phyloP scores from a whole-genome alignment of 2,797 vertebrate species.

The Syndactyla subalaris region DNA sequence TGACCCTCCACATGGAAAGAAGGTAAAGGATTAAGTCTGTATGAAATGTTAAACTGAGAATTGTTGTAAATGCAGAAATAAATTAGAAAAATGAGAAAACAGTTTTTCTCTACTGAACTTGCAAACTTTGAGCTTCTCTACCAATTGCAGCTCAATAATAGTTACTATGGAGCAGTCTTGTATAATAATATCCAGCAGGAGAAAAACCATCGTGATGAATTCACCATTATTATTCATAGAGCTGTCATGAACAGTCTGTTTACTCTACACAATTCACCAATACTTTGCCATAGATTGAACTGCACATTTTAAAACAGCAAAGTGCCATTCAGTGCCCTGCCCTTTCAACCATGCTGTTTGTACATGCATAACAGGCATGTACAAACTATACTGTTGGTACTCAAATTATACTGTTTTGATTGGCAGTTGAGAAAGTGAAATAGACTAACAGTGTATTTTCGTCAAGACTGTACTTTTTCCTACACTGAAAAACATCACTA shows the following conservation, averaged over 20 bases:
- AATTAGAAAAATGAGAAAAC: neutral
- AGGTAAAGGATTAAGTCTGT: neutral
- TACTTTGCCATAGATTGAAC: neutral
- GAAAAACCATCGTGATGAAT: slow-evolving; percentile 1
- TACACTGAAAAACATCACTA: neutral
- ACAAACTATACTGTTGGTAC: neutral
- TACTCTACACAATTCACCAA: slow-evolving; percentile 18
- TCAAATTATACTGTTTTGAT: slow-evolving; percentile 8
- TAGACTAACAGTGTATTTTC: neutral
- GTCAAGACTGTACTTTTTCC: neutral
- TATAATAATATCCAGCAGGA: slow-evolving; percentile 23
- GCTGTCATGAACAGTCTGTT: slow-evolving; percentile 27
- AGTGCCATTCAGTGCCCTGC: neutral
- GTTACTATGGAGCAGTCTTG: neutral
- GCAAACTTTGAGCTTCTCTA: slow-evolving; percentile 4
- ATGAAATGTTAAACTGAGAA: neutral
- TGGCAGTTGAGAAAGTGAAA: neutral
- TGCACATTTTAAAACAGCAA: neutral
- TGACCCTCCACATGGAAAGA: neutral
- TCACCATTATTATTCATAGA: slow-evolving; percentile 54
- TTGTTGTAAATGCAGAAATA: slow-evolving; percentile 13
- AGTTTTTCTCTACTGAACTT: neutral
- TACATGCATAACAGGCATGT: neutral
- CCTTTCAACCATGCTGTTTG: neutral
- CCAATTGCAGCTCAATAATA: slow-evolving; percentile 1